These are phyloP conservation scores for Amphimedon queenslandica DNA, from an alignment of 37 sponge, comb jelly and placozoan genomes.

Conservation along the genomic window DNA sequence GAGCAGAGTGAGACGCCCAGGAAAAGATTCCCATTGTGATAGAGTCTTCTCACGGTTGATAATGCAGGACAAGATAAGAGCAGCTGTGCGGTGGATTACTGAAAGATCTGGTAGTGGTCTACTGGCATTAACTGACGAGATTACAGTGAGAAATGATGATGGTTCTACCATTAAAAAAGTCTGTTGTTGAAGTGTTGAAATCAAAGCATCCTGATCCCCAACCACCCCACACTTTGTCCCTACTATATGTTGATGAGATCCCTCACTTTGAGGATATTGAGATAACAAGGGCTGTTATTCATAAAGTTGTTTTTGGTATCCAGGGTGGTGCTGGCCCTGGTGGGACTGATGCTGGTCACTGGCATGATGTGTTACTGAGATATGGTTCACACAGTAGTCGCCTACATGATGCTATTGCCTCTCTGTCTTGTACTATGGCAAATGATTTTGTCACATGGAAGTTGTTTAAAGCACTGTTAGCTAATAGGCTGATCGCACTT, in stretches of 20 bases:
- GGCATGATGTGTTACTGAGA: conserved; percentile 10
- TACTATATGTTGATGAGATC: neutral
- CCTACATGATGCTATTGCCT: neutral
- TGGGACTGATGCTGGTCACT: neutral
- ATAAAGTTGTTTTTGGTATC: neutral
- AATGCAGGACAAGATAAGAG: neutral
- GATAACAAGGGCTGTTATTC: conserved; percentile 6
- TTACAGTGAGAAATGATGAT: neutral
- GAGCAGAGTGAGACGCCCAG: neutral
- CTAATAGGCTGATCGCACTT: conserved; percentile 17
- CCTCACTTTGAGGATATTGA: conserved; percentile 13
- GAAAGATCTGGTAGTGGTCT: neutral
- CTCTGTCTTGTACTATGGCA: neutral
- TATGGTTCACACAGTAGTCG: conserved; percentile 11
- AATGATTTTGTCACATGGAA: neutral
- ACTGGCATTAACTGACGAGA: neutral
- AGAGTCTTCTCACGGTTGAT: no score
- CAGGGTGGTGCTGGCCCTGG: conserved; percentile 11
- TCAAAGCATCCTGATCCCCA: neutral
- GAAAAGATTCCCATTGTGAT: no score
- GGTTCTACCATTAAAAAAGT: neutral
- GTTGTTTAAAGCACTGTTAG: conserved; percentile 1
- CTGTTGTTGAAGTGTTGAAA: no score
- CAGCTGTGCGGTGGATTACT: conserved; percentile 8
- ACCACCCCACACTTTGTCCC: neutral